phyloP scores from a whole-genome alignment of 1,140 invertebrate genomes.

The Neelides sp. region DNA sequence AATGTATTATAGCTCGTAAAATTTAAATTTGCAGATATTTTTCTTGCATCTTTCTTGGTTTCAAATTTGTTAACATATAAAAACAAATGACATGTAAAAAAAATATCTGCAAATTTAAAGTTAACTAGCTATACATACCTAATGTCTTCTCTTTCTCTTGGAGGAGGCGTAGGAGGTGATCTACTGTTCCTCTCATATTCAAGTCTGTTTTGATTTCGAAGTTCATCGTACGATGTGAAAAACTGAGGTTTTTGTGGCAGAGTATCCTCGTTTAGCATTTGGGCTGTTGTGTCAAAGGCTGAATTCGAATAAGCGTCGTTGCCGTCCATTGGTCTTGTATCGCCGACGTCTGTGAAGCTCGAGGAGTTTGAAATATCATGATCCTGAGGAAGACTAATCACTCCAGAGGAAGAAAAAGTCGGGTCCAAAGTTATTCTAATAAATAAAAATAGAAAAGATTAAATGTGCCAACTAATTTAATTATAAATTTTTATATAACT shows the following conservation, averaged over 20 bases:
- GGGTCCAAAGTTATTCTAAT: conserved; percentile 17
- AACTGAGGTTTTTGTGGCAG: conserved; percentile 16
- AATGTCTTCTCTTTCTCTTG: neutral
- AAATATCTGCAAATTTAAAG: too few relatives aligned
- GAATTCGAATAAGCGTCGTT: conserved; percentile 3
- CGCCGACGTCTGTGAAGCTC: conserved; percentile 30
- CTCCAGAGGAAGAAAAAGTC: neutral
- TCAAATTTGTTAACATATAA: too few relatives aligned
- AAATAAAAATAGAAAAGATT: conserved; percentile 15
- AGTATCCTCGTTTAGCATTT: conserved; percentile 20
- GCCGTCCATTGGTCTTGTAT: conserved; percentile 11
- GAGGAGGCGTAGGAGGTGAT: neutral
- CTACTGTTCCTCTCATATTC: conserved; percentile 37
- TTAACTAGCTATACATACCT: too few relatives aligned
- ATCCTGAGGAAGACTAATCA: neutral
- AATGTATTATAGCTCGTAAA: too few relatives aligned
- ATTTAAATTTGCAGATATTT: too few relatives aligned
- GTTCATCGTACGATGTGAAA: conserved; percentile 45
- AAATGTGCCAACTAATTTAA: too few relatives aligned
- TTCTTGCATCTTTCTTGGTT: too few relatives aligned
- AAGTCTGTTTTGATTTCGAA: conserved; percentile 45
- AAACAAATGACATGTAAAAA: too few relatives aligned
- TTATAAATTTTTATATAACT: too few relatives aligned
- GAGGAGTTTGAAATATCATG: too few relatives aligned
- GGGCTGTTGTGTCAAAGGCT: conserved; percentile 10